Base-by-base conservation (phyloP, 2,797 vertebrate species). In the Spatula versicolor region DNA sequence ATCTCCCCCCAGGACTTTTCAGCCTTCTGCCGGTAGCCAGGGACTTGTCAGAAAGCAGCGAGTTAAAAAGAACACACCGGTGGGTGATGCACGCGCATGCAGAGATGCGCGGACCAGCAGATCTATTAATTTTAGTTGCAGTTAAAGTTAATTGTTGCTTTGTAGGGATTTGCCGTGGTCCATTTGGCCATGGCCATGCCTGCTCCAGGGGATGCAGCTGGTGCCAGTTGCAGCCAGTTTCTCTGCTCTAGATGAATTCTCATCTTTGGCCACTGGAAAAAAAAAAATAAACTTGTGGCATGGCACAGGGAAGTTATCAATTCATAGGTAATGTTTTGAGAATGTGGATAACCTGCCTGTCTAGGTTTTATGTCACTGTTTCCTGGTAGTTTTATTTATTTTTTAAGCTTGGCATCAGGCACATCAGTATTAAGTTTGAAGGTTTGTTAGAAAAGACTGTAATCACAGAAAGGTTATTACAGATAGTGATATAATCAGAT, bases 21-120 rank as follows among this genome's bases (percentile, higher is more conserved):
- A 60, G 64, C 68, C 48, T 18, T 19, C 33, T 2, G 48, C 48
- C 23, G 23, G 48, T 50, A 23, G 48, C 48, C 48, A 8, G 23
- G 48, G 48, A 50, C 23, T 50, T 50, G 48, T 50, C 23, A 55
- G 37, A 41, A 52, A 41, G 39, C 15, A n/a, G 22, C 28, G 39
- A 18, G 10, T 48, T 48, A 22, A 48, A 28, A 60, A 31, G 35
- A 28, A 17, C 28, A 23, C 18, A 22, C 58, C 21, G 3, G 17
- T 1, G 19, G 5, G 45, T 37, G 26, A 0, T 66, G 60, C 14
- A 0, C 9, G 58, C 1, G 1, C 35, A 0, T 31, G n/a, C 74
- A 41, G 43, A 25, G 85, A 56, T 16, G 45, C 10, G 26, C 4
- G 45, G 68, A 76, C 46, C 69, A 45, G 14, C 25, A 31, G 76